These are phyloP conservation scores for Sturnus vulgaris DNA, from an alignment of 2,113 vertebrate species.

Conservation along the genomic window DNA sequence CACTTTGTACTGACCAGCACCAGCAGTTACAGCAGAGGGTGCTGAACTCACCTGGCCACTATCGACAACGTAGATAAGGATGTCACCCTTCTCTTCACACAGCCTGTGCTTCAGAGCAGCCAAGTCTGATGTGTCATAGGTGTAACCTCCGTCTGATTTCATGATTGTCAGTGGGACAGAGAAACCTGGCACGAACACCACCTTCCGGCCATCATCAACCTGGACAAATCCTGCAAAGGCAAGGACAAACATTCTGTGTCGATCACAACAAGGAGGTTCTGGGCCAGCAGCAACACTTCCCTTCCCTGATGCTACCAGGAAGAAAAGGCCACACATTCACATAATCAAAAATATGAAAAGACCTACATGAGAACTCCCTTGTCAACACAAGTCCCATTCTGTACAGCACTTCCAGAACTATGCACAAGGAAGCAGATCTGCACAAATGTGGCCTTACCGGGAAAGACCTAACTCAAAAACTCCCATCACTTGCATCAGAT, in stretches of 20 bases:
- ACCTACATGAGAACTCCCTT: background rate
- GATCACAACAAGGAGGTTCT: accelerated
- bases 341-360: background rate
- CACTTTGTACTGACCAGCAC: background rate
- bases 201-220: slow-evolving; percentile 90
- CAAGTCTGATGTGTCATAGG: slow-evolving; percentile 95
- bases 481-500: background rate
- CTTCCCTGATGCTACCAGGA: background rate
- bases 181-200: slow-evolving; percentile 86
- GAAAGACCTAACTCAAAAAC: background rate
- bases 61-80: slow-evolving; percentile 92
- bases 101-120: slow-evolving; percentile 88
- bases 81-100: slow-evolving; percentile 83
- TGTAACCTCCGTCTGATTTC: slow-evolving; percentile 95
- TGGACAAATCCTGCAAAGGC: slow-evolving; percentile 79
- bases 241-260: background rate
- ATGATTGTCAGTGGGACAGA: slow-evolving; percentile 87
- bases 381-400: background rate
- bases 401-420: background rate
- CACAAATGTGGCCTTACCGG: background rate
- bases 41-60: slow-evolving; percentile 85
- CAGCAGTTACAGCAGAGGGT: background rate
- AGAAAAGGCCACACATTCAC: background rate
- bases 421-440: background rate
- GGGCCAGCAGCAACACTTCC: background rate